Evolutionary conservation across 2,888 invertebrate genomes (phyloP), one percentile per base, ranked within the genome.

Genomic region (Caenorhabditis uteleia): DNA sequence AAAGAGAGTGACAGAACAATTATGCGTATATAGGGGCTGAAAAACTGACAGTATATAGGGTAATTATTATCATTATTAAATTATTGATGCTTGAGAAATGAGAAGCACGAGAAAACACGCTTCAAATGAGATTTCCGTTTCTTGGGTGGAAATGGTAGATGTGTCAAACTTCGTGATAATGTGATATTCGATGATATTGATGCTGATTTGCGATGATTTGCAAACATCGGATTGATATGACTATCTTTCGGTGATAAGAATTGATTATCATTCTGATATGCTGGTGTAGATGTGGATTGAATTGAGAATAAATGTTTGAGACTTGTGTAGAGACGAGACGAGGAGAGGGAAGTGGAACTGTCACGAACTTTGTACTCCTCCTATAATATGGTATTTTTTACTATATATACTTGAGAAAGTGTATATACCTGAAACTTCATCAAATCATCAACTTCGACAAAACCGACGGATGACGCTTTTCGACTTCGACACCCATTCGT

Each of bases 361-460:
- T n/a, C n/a, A n/a, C n/a, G n/a, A n/a, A n/a, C n/a, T n/a, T n/a
- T n/a, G n/a, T n/a, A n/a, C n/a, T n/a, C n/a, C n/a, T n/a, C n/a
- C n/a, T n/a, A n/a, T n/a, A n/a, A n/a, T n/a, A n/a, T n/a, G n/a
- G n/a, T n/a, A n/a, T n/a, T n/a, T n/a, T n/a, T n/a, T n/a, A n/a
- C n/a, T n/a, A n/a, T n/a, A 38, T 10, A 18, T 38, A 18, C 6
- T 16, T n/a, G 20, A 38, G 25, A 23, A 23, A 5, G 23, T 3
- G 12, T 3, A 16, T 40, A 6, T 36, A 58, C 64, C 54, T 64
- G 58, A 43, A 54, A 64, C 29, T 64, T 64, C 25, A 58, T 31
- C 39, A 64, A 48, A 26, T 64, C 64, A 26, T 54, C 50, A 46
- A 64, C 58, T 31, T 64, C 64, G n/a, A 64, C 64, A 21, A 64